Evolutionary conservation across 2,888 invertebrate species (phyloP).

Genomic region (Cinara cedri): DNA sequence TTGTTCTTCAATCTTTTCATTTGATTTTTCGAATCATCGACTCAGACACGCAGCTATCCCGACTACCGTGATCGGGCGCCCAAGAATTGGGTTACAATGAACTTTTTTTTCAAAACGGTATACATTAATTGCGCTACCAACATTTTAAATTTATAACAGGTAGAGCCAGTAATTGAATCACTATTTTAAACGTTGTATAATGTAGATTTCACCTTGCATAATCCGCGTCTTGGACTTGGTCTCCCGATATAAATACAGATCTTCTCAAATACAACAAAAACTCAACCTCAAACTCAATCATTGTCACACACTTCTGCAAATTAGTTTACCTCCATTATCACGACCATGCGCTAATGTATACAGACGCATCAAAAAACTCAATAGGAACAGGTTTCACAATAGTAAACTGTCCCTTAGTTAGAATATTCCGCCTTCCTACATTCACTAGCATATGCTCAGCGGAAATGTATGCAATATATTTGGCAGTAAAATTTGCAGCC

Average conservation of each 20-base stretch:
- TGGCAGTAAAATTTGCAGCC: background rate
- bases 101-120: no score
- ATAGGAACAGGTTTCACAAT: background rate
- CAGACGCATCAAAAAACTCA: background rate
- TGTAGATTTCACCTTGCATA: no score
- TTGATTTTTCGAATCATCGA: no score
- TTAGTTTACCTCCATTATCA: background rate
- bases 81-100: no score
- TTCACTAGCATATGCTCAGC: background rate
- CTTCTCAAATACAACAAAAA: background rate
- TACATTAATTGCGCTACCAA: no score
- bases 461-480: background rate
- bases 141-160: no score
- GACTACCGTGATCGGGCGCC: no score
- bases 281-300: background rate
- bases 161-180: no score
- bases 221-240: background rate
- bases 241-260: background rate
- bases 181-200: no score
- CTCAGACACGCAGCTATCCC: no score
- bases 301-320: background rate
- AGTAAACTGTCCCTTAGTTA: background rate
- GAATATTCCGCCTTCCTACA: background rate
- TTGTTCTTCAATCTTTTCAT: no score
- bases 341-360: background rate